Evolutionary conservation across 2,888 invertebrate species (phyloP).

Genomic region (Cotesia congregata): DNA sequence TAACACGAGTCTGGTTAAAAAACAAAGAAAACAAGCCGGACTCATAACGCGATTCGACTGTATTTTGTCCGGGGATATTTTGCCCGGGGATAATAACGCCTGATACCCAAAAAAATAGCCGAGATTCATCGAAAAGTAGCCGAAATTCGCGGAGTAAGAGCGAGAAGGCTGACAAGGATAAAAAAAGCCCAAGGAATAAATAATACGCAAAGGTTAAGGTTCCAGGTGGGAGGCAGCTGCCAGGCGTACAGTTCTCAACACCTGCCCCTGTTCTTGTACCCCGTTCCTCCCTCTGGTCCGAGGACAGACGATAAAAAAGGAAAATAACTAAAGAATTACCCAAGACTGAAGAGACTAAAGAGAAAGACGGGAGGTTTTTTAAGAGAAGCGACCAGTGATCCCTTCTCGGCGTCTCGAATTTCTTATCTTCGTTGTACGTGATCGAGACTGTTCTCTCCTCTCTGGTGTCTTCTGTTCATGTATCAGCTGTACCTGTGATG

Average conservation of each 20-base stretch:
- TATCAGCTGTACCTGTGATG: not conserved
- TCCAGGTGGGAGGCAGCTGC: slow-evolving; percentile 71
- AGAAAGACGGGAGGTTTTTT: slow-evolving; percentile 24
- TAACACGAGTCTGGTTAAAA: too few relatives aligned
- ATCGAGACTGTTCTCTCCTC: not conserved
- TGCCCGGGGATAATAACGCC: too few relatives aligned
- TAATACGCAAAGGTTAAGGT: slow-evolving; percentile 46
- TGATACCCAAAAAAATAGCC: too few relatives aligned
- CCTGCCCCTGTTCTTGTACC: slow-evolving; percentile 57
- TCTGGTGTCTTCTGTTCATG: slow-evolving; percentile 4
- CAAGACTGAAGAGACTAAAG: slow-evolving; percentile 18
- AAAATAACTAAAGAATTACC: not conserved
- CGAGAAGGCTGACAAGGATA: not conserved
- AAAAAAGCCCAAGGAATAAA: slow-evolving; percentile 32
- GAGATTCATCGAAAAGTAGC: too few relatives aligned
- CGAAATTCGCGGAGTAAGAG: too few relatives aligned
- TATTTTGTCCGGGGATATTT: too few relatives aligned
- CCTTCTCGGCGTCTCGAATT: slow-evolving; percentile 34
- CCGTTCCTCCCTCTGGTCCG: slow-evolving; percentile 47
- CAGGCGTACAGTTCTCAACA: slow-evolving; percentile 62
- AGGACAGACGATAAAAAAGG: slow-evolving; percentile 46
- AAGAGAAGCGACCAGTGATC: not conserved
- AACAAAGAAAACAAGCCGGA: too few relatives aligned
- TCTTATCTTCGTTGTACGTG: slow-evolving; percentile 26
- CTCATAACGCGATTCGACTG: too few relatives aligned